Evolutionary conservation across 2,113 vertebrate species (phyloP).

Genomic region (Centropristis striata): DNA sequence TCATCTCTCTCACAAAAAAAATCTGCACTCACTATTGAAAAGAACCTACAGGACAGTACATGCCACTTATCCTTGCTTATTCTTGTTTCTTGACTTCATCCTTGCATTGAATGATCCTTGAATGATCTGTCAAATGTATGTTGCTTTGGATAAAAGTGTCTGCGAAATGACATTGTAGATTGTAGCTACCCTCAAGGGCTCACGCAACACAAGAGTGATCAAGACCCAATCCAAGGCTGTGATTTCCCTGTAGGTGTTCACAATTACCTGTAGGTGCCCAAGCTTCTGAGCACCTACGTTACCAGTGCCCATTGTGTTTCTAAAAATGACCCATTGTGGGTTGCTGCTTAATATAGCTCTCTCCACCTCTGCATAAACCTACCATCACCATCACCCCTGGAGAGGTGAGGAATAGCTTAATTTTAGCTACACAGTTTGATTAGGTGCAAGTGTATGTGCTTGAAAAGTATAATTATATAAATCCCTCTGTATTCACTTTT

Average conservation of each 20-base stretch:
- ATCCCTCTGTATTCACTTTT: conserved; percentile 8
- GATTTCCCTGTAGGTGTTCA: background rate
- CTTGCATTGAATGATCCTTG: too few relatives aligned
- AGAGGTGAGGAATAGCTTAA: conserved; percentile 21
- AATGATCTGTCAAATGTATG: too few relatives aligned
- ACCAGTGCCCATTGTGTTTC: conserved; percentile 9
- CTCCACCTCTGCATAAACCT: conserved; percentile 10
- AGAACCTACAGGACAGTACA: too few relatives aligned
- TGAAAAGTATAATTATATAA: conserved; percentile 15
- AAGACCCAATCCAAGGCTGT: background rate
- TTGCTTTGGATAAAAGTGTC: too few relatives aligned
- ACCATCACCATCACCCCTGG: background rate
- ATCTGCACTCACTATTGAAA: too few relatives aligned
- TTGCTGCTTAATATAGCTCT: conserved; percentile 39
- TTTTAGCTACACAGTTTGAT: conserved; percentile 42
- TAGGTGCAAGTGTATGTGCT: conserved; percentile 7
- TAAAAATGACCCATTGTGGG: conserved; percentile 27
- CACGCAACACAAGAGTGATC: too few relatives aligned
- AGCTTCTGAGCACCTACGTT: background rate
- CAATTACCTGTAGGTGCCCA: background rate
- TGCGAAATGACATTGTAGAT: too few relatives aligned
- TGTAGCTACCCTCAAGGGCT: too few relatives aligned
- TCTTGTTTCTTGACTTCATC: too few relatives aligned
- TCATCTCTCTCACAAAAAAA: too few relatives aligned
- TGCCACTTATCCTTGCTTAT: too few relatives aligned